A percentile compares a stretch with the other conserved stretches of the same genome.
These are phyloP conservation scores for Stenoptilia bipunctidactyla DNA, from an alignment of 2,888 invertebrate species.

Conservation along the genomic window DNA sequence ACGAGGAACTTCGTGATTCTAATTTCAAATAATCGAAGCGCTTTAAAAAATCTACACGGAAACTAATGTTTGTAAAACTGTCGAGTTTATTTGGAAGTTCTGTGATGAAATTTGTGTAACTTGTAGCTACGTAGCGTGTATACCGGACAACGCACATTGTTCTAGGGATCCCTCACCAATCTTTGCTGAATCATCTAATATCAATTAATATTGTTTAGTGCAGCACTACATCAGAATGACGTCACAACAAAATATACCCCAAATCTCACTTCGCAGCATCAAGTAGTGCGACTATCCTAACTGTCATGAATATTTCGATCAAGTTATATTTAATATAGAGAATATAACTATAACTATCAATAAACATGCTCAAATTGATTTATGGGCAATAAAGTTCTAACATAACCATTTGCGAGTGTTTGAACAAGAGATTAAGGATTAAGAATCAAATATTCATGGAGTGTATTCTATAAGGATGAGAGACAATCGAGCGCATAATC, in stretches of 20 bases:
- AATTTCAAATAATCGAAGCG: conserved; percentile 52
- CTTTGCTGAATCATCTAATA: conserved; percentile 45
- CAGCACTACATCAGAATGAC: conserved; percentile 9
- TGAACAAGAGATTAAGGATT: conserved; percentile 1
- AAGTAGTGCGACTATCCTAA: no score
- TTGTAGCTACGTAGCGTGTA: conserved; percentile 17
- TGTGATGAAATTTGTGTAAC: no score
- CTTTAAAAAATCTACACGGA: conserved; percentile 28
- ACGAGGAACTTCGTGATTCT: conserved; percentile 48
- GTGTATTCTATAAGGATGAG: conserved; percentile 38
- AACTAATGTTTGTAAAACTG: conserved; percentile 21
- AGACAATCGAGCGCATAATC: conserved; percentile 45
- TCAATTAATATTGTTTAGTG: conserved; percentile 66
- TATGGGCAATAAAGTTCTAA: conserved; percentile 28
- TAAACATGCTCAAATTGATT: conserved; percentile 33
- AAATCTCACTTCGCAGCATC: no score
- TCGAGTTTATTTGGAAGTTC: no score
- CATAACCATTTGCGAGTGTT: conserved; percentile 16
- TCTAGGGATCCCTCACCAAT: conserved; percentile 29
- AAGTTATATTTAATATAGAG: conserved; percentile 31
- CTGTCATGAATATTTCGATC: conserved; percentile 33
- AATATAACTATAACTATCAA: conserved; percentile 32
- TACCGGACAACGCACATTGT: conserved; percentile 28
- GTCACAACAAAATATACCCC: no score
- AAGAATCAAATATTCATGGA: conserved; percentile 4